phyloP scores from a whole-genome alignment of 2,888 invertebrate genomes.

The Schizotus pectinicornis region DNA sequence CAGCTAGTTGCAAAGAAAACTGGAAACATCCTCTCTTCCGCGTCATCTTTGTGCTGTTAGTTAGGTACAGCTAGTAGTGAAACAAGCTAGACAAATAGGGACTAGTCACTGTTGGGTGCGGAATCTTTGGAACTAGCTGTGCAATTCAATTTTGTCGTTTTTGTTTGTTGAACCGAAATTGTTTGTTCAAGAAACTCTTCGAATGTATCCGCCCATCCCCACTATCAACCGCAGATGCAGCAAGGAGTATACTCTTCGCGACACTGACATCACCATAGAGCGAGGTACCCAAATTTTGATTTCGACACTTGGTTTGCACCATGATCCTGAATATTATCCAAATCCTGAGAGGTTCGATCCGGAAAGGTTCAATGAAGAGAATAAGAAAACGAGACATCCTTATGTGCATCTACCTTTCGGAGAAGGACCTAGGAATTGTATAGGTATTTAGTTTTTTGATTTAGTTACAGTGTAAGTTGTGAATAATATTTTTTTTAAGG shows the following conservation, averaged over 20 bases:
- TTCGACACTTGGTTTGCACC: constrained; percentile 22
- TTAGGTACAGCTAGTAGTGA: too few species aligned
- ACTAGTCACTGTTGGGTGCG: too few species aligned
- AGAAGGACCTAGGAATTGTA: constrained; percentile 12
- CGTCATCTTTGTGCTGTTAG: too few species aligned
- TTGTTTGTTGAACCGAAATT: not conserved
- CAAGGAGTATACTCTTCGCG: constrained; percentile 34
- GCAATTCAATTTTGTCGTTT: too few species aligned
- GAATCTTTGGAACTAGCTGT: too few species aligned
- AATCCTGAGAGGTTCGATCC: constrained; percentile 11
- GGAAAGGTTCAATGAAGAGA: constrained; percentile 38
- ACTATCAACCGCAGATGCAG: constrained; percentile 34
- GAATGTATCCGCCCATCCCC: constrained; percentile 49
- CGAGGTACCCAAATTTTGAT: constrained; percentile 44
- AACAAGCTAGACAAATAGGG: too few species aligned
- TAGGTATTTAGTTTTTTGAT: constrained; percentile 1
- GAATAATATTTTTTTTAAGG: constrained; percentile 38
- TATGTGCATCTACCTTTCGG: constrained; percentile 39
- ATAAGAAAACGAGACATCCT: constrained; percentile 40
- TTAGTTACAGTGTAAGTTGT: not conserved
- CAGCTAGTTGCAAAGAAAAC: too few species aligned
- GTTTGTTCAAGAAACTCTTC: constrained; percentile 46
- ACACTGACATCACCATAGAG: constrained; percentile 29
- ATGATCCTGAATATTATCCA: constrained; percentile 24
- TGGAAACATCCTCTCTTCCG: too few species aligned